phyloP scores from a whole-genome alignment of 2,113 vertebrate species.

The Bos taurus region ARS-UCD2.0 NC_037328.1:93436001-93436500 shows the following conservation, averaged over 20 bases:
- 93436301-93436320: constrained; percentile 74
- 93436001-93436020: constrained; percentile 70
- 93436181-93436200: constrained; percentile 20
- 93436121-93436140: constrained; percentile 15
- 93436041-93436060: constrained; percentile 39
- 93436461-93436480: neutral
- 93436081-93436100: constrained; percentile 32
- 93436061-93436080: constrained; percentile 16
- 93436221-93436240: constrained; percentile 44
- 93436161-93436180: constrained; percentile 36
- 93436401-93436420: constrained; percentile 11
- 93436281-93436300: constrained; percentile 73
- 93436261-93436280: constrained; percentile 71
- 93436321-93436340: constrained; percentile 63
- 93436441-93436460: neutral
- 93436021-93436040: constrained; percentile 51
- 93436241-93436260: constrained; percentile 56
- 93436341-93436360: constrained; percentile 67
- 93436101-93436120: constrained; percentile 4
- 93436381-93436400: constrained; percentile 31
- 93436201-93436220: constrained; percentile 44
- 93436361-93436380: constrained; percentile 53
- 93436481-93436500: neutral
- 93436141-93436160: constrained; percentile 8
- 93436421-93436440: neutral